Percentiles rank a stretch among this genome's conserved stretches.
Conservation (phyloP, 2,888 invertebrate species). For the Ramazzottius varieornatus region DNA sequence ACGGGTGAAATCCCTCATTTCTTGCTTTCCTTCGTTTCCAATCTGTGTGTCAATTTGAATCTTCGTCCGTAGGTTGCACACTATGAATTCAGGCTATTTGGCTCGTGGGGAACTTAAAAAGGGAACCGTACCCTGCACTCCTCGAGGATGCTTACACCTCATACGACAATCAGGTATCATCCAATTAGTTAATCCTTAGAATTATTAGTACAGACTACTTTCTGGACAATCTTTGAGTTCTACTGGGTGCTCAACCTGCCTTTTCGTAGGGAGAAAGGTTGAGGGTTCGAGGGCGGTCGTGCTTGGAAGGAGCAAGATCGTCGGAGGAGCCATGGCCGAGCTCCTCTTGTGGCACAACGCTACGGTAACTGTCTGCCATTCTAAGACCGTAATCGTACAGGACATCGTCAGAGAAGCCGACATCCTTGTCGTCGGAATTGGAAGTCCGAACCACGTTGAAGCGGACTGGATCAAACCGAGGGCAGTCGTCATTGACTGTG, state of each 20-base stretch:
- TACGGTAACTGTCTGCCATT: slow-evolving; percentile 89
- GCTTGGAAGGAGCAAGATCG: slow-evolving; percentile 83
- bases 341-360: slow-evolving; percentile 84
- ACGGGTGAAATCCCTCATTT: background rate
- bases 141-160: background rate
- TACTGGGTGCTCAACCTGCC: background rate
- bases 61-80: background rate
- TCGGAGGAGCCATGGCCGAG: slow-evolving; percentile 80
- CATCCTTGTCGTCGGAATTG: slow-evolving; percentile 23
- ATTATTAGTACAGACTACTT: no score
- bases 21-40: background rate
- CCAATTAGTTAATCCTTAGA: no score
- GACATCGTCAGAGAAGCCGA: slow-evolving; percentile 34
- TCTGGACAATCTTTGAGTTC: no score
- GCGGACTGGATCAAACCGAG: slow-evolving; percentile 20
- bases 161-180: background rate
- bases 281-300: slow-evolving; percentile 68
- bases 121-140: background rate
- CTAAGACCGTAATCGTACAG: slow-evolving; percentile 55
- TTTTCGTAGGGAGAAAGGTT: slow-evolving; percentile 25
- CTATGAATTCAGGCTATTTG: background rate
- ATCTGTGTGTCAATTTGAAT: no score
- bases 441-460: slow-evolving; percentile 19
- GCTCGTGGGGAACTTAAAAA: background rate
- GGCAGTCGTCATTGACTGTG: slow-evolving; percentile 20